phyloP scores from a whole-genome alignment of 2,113 vertebrate genomes.

The Marmota monax region DNA sequence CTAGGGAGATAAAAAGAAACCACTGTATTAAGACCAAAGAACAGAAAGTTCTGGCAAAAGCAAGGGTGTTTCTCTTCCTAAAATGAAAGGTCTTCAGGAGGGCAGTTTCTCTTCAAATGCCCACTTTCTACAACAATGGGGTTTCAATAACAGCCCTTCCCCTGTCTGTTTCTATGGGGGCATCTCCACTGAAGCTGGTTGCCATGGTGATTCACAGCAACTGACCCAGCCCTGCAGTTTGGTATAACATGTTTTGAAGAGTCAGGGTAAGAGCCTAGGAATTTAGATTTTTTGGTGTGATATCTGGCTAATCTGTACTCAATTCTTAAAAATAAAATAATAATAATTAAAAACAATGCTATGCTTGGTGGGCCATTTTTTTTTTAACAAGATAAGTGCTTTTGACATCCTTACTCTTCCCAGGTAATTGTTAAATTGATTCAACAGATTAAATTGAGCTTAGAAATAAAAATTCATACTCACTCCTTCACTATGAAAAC shows the following conservation, averaged over 20 bases:
- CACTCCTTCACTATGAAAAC: neutral
- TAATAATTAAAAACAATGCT: neutral
- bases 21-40: neutral
- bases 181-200: neutral
- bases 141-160: slow-evolving; percentile 50
- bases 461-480: slow-evolving; percentile 34
- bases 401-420: slow-evolving; percentile 8
- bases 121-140: neutral
- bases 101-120: neutral
- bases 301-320: slow-evolving; percentile 29
- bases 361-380: neutral
- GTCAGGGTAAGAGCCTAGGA: neutral
- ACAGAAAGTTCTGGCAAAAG: slow-evolving; percentile 59
- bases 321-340: slow-evolving; percentile 26
- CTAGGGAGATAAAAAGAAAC: neutral
- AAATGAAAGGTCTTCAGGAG: slow-evolving; percentile 34
- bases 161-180: neutral
- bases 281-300: neutral
- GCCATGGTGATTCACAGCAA: slow-evolving; percentile 32
- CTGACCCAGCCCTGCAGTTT: neutral
- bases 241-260: neutral
- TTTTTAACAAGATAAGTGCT: slow-evolving; percentile 58
- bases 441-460: slow-evolving; percentile 43
- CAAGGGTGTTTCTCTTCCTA: slow-evolving; percentile 1
- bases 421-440: slow-evolving; percentile 59